Evolutionary conservation across 2,888 invertebrate genomes (phyloP).

Genomic region (Hemaris fuciformis): DNA sequence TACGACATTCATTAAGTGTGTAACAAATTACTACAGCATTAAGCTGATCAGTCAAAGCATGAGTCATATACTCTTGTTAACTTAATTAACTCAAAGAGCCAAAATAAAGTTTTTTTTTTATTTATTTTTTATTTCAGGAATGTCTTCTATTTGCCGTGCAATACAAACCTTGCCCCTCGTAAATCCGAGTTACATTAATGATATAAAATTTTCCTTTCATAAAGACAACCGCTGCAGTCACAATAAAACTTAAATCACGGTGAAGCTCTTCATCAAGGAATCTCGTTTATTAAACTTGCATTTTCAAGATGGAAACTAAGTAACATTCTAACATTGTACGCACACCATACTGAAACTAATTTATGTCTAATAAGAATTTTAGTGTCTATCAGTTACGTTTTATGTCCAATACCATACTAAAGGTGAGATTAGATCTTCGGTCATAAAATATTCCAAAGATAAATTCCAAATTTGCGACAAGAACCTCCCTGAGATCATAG

Average conservation of each 20-base stretch:
- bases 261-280: slow-evolving; percentile 19
- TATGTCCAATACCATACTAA: slow-evolving; percentile 24
- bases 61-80: neutral
- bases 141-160: neutral
- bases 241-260: slow-evolving; percentile 14
- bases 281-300: slow-evolving; percentile 25
- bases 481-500: too few species aligned
- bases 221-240: slow-evolving; percentile 1
- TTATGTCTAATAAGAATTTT: slow-evolving; percentile 60
- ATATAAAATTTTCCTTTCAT: slow-evolving; percentile 5
- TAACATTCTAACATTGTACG: slow-evolving; percentile 39
- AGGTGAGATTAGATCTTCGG: neutral
- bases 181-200: slow-evolving; percentile 7
- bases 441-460: neutral
- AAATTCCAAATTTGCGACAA: neutral
- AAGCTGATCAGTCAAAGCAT: too few species aligned
- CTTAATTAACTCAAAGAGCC: neutral
- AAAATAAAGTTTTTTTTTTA: neutral
- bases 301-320: slow-evolving; percentile 41
- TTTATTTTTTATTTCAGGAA: neutral
- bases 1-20: too few species aligned
- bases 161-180: slow-evolving; percentile 4
- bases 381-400: slow-evolving; percentile 52
- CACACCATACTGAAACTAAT: slow-evolving; percentile 49
- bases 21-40: too few species aligned